A percentile compares a stretch with the other conserved stretches of the same genome.
Conservation (phyloP, 2,888 invertebrate genomes). For the Lithodes maja region DNA sequence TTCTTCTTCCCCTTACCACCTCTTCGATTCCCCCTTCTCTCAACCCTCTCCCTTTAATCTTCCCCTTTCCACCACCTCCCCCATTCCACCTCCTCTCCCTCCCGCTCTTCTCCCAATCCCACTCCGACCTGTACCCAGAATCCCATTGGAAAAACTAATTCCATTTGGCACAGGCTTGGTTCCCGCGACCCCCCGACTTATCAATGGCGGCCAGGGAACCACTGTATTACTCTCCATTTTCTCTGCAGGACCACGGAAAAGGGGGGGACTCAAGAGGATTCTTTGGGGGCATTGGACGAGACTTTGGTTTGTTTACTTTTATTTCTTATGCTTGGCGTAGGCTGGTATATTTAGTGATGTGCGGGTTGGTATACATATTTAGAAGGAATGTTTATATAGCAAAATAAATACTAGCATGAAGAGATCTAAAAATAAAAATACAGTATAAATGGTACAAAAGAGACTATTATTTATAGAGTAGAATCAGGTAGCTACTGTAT, state of each 20-base stretch:
- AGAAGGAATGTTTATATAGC: too few relatives aligned
- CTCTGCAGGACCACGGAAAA: conserved; percentile 1
- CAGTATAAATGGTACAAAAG: too few relatives aligned
- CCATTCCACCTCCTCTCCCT: background rate
- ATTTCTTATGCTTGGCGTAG: too few relatives aligned
- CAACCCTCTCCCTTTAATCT: background rate
- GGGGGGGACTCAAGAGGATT: conserved; percentile 10
- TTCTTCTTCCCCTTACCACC: too few relatives aligned
- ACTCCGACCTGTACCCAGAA: conserved; percentile 38
- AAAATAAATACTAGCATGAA: too few relatives aligned
- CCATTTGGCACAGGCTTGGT: conserved; percentile 50
- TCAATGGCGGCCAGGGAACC: conserved; percentile 34
- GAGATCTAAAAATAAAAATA: too few relatives aligned
- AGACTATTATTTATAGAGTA: too few relatives aligned
- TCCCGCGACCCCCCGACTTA: conserved; percentile 39
- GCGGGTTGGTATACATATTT: too few relatives aligned
- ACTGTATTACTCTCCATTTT: conserved; percentile 15
- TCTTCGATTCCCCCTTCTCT: background rate
- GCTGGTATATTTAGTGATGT: too few relatives aligned
- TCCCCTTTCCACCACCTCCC: background rate
- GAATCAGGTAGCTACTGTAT: too few relatives aligned
- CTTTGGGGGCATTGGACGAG: background rate
- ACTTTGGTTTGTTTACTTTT: too few relatives aligned
- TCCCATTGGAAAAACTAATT: conserved; percentile 57
- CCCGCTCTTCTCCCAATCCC: background rate